phyloP scores from a whole-genome alignment of 2,113 vertebrate species.

The Uropsilus gracilis region DNA sequence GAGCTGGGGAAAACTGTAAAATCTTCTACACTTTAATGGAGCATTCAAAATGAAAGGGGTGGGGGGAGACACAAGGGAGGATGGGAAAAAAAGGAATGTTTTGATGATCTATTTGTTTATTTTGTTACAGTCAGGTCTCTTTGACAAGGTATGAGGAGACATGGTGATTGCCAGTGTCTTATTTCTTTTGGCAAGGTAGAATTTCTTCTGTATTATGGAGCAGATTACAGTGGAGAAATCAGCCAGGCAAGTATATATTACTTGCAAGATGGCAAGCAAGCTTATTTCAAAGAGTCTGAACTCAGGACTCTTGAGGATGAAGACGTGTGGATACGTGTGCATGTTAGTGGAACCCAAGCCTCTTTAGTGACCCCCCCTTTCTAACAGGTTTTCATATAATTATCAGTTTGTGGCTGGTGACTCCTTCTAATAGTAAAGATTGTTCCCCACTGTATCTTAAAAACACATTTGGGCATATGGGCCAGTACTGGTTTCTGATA shows the following conservation, averaged over 20 bases:
- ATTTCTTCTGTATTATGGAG: conserved; percentile 78
- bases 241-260: conserved; percentile 76
- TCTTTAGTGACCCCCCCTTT: conserved; percentile 30
- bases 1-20: conserved; percentile 86
- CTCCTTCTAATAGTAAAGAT: conserved; percentile 60
- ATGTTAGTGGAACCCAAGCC: conserved; percentile 52
- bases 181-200: conserved; percentile 84
- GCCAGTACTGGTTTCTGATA: conserved; percentile 10
- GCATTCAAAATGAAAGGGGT: conserved; percentile 46
- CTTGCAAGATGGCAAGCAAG: conserved; percentile 58
- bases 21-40: conserved; percentile 82
- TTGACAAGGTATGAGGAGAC: conserved; percentile 78
- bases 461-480: not conserved
- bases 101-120: conserved; percentile 83
- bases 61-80: not conserved
- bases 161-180: conserved; percentile 76
- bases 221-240: conserved; percentile 79
- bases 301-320: not conserved
- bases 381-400: conserved; percentile 13
- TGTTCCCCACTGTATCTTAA: conserved; percentile 45
- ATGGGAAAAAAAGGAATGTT: conserved; percentile 73
- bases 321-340: not conserved
- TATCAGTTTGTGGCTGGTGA: conserved; percentile 57
- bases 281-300: conserved; percentile 62
- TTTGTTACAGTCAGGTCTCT: conserved; percentile 79